Base-by-base conservation (phyloP, 2,888 invertebrate genomes). In the Acanthococcus lagerstroemiae region DNA sequence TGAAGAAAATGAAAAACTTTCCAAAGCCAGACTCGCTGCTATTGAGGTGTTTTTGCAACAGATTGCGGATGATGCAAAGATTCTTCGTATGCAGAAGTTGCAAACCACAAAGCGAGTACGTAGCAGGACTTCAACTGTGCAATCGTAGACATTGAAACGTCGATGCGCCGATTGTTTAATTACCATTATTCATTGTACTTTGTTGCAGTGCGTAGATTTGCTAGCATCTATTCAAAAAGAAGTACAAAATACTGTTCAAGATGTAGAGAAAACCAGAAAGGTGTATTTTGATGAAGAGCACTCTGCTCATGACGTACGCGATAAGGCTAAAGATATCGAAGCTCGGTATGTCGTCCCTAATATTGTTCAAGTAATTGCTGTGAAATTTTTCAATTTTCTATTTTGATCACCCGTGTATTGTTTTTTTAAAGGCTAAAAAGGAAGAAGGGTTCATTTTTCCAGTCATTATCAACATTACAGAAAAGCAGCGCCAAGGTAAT, bases 361-460 rank as follows among this genome's bases (percentile, higher is more conserved):
- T n/a, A n/a, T n/a, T n/a, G n/a, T n/a, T n/a, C n/a, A n/a, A n/a
- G n/a, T n/a, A n/a, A n/a, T n/a, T n/a, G n/a, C n/a, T n/a, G n/a
- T n/a, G n/a, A n/a, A n/a, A n/a, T n/a, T n/a, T n/a, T n/a, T n/a
- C n/a, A n/a, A n/a, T n/a, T n/a, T 75, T 21, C n/a, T 30, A 46
- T 50, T 37, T 46, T 37, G n/a, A 37, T 3, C 37, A 15, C 12
- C 37, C 12, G 37, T 9, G 37, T 37, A 15, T 60, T 46, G 25
- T 60, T 65, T 71, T 71, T 67, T 75, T 77, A 69, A 76, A 91
- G 91, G 76, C 79, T 95, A 71, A 94, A 93, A 79, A 92, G 93
- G 82, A 95, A 95, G 80, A 95, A 95, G 73, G 94, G 94, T 21
- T 93, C 94, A 5, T 90, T 95, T 78, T 95, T 95, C 78, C 93